Evolutionary conservation across 2,797 vertebrate genomes (phyloP).

Genomic region (Onychomys leucogaster): DNA sequence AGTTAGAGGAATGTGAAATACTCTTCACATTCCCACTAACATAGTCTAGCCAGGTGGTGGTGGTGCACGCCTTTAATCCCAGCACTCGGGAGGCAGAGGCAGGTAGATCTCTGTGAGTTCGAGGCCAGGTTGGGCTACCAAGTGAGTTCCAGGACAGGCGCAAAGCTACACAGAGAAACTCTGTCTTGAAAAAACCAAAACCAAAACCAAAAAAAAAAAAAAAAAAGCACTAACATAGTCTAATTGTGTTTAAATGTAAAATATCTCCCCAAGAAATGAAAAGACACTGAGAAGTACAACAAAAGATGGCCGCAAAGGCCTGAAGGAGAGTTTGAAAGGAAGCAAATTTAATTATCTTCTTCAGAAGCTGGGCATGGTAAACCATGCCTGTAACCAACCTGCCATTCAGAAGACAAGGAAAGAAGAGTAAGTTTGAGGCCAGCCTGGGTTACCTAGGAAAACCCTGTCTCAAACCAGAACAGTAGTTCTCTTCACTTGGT

Average conservation of each 20-base stretch:
- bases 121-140: too few relatives aligned
- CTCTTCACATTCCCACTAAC: background rate
- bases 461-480: background rate
- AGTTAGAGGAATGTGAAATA: background rate
- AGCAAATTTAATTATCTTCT: constrained; percentile 86
- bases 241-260: constrained; percentile 79
- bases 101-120: too few relatives aligned
- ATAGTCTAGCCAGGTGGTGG: too few relatives aligned
- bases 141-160: too few relatives aligned
- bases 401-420: constrained; percentile 76
- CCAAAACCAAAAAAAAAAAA: too few relatives aligned
- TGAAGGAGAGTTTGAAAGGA: constrained; percentile 85
- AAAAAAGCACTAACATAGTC: background rate
- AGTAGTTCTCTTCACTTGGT: background rate
- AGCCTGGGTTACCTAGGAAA: background rate
- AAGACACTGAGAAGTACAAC: constrained; percentile 56
- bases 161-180: too few relatives aligned
- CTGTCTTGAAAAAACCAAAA: too few relatives aligned
- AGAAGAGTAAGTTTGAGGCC: background rate
- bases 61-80: too few relatives aligned
- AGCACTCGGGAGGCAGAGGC: too few relatives aligned
- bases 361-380: constrained; percentile 75
- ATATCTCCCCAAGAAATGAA: constrained; percentile 57
- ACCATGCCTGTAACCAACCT: background rate
- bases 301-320: constrained; percentile 67